phyloP scores from a whole-genome alignment of 2,888 invertebrate genomes.

The Cosmia trapezina region DNA sequence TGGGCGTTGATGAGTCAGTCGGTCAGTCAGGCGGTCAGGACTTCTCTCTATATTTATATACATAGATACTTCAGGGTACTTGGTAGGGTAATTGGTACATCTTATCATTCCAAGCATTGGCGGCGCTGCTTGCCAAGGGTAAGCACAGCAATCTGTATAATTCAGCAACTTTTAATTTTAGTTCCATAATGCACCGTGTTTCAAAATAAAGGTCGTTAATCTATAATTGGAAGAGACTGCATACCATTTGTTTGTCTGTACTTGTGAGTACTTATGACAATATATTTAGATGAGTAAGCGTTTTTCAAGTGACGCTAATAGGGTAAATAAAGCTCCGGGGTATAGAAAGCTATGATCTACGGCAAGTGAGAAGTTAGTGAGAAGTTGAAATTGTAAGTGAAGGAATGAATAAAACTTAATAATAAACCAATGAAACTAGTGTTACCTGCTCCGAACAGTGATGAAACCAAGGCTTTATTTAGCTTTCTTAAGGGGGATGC shows the following conservation, averaged over 20 bases:
- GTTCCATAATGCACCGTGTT: background rate
- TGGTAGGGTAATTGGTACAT: background rate
- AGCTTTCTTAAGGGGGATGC: no score
- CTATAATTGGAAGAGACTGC: constrained; percentile 4
- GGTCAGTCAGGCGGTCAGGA: no score
- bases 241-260: constrained; percentile 7
- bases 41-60: no score
- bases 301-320: constrained; percentile 33
- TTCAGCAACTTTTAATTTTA: background rate
- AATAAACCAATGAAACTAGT: no score
- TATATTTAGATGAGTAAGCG: constrained; percentile 56
- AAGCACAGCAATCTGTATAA: background rate
- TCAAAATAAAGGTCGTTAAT: constrained; percentile 2
- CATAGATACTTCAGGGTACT: no score
- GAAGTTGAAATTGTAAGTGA: no score
- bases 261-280: no score
- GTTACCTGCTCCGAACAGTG: no score
- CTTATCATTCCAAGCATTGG: background rate
- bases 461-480: no score
- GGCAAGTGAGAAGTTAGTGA: background rate
- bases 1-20: no score
- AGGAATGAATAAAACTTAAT: no score
- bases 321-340: constrained; percentile 39
- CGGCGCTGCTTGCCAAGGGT: background rate
- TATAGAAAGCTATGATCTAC: constrained; percentile 30